A percentile compares a stretch with the other conserved stretches of the same genome.
Conservation (phyloP, 2,113 vertebrate genomes). For the Origma solitaria region DNA sequence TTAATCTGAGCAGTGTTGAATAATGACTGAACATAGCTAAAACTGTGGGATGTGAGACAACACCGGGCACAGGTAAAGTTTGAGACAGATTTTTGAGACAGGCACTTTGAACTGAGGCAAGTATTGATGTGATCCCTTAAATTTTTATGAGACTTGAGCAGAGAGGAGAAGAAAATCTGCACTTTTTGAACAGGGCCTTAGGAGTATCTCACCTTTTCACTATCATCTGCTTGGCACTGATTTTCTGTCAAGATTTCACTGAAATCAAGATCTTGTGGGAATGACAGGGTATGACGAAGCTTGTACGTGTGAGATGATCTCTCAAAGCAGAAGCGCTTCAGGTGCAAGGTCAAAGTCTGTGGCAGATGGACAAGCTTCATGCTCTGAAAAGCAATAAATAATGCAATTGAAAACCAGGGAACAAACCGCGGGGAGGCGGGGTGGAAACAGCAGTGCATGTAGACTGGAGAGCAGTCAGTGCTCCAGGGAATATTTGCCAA, state of each 20-base stretch:
- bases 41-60: neutral
- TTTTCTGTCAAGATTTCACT: constrained; percentile 22
- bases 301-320: constrained; percentile 5
- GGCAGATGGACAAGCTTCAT: constrained; percentile 59
- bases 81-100: neutral
- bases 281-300: constrained; percentile 55
- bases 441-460: neutral
- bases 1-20: neutral
- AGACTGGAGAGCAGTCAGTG: neutral
- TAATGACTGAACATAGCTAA: neutral
- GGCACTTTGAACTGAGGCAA: neutral
- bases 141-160: neutral
- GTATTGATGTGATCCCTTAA: neutral
- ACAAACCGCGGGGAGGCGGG: neutral
- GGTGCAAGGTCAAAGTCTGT: constrained; percentile 69
- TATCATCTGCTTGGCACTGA: neutral
- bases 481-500: neutral
- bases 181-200: neutral
- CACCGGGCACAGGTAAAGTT: neutral
- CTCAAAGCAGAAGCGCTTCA: constrained; percentile 59
- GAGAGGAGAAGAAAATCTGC: neutral
- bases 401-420: neutral
- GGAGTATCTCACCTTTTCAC: constrained; percentile 50
- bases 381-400: constrained; percentile 50
- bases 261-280: constrained; percentile 68